Evolutionary conservation across 2,888 invertebrate species (phyloP).

Genomic region (Lasioglossum morio): DNA sequence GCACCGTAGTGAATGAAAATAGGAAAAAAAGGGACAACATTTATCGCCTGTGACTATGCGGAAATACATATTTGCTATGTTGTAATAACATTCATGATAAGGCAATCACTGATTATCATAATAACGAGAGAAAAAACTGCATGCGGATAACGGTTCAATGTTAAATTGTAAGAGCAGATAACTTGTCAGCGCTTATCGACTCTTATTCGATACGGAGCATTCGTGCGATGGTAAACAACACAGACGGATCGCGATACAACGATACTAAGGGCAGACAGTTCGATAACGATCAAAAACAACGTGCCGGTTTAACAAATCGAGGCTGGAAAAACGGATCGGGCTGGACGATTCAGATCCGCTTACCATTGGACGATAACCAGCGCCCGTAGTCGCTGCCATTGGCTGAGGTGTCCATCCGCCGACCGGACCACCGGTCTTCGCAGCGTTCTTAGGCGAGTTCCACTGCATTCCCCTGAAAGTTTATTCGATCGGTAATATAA

Average conservation of each 20-base stretch:
- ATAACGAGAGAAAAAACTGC: conserved; percentile 14
- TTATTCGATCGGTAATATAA: background rate
- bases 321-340: background rate
- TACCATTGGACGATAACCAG: conserved; percentile 95
- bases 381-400: conserved; percentile 95
- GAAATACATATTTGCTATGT: background rate
- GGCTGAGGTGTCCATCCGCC: conserved; percentile 95
- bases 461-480: conserved; percentile 92
- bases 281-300: conserved; percentile 31
- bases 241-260: background rate
- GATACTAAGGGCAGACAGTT: conserved; percentile 14
- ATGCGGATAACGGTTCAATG: conserved; percentile 31
- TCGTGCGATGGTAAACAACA: conserved; percentile 3
- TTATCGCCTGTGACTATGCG: background rate
- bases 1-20: background rate
- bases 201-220: background rate
- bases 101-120: background rate
- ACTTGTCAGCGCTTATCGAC: background rate
- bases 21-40: background rate
- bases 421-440: conserved; percentile 89
- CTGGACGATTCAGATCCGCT: conserved; percentile 78
- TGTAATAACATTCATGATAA: background rate
- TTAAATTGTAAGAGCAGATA: conserved; percentile 1
- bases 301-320: conserved; percentile 41
- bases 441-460: conserved; percentile 95